Conservation (phyloP, 2,113 vertebrate genomes). For the Hippocampus barbouri region DNA sequence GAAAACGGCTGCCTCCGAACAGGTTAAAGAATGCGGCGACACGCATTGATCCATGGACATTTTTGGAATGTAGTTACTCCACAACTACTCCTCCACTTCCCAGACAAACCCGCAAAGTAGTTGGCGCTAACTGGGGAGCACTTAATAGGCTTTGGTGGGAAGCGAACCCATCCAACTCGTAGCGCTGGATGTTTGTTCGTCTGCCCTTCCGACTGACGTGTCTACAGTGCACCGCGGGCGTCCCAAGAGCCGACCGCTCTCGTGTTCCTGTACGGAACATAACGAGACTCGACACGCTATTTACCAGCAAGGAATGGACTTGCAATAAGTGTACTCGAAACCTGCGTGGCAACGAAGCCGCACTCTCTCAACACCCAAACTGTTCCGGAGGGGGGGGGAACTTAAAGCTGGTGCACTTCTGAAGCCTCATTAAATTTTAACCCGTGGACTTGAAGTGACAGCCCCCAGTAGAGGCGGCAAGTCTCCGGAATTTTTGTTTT, state of each 20-base stretch:
- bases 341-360: slow-evolving; percentile 1
- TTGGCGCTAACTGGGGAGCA: slow-evolving; percentile 8
- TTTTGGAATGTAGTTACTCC: slow-evolving; percentile 18
- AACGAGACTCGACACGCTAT: slow-evolving; percentile 32
- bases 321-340: slow-evolving; percentile 26
- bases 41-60: not conserved
- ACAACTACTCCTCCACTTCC: slow-evolving; percentile 12
- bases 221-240: slow-evolving; percentile 10
- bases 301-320: slow-evolving; percentile 21
- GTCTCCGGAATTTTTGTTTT: not conserved
- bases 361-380: slow-evolving; percentile 21
- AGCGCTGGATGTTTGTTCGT: slow-evolving; percentile 30
- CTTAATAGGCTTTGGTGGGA: not conserved
- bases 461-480: slow-evolving; percentile 13
- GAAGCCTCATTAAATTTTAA: slow-evolving; percentile 44
- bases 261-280: slow-evolving; percentile 22
- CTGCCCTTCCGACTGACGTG: slow-evolving; percentile 19
- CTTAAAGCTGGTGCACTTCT: slow-evolving; percentile 23
- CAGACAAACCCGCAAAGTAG: slow-evolving; percentile 14
- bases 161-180: slow-evolving; percentile 31
- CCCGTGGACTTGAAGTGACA: slow-evolving; percentile 27
- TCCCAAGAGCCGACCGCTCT: slow-evolving; percentile 31
- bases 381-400: slow-evolving; percentile 17
- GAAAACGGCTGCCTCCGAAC: too few relatives aligned
- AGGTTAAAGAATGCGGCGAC: too few relatives aligned